Conservation (phyloP, 2,797 vertebrate genomes). For the Darevskia nairensis region DNA sequence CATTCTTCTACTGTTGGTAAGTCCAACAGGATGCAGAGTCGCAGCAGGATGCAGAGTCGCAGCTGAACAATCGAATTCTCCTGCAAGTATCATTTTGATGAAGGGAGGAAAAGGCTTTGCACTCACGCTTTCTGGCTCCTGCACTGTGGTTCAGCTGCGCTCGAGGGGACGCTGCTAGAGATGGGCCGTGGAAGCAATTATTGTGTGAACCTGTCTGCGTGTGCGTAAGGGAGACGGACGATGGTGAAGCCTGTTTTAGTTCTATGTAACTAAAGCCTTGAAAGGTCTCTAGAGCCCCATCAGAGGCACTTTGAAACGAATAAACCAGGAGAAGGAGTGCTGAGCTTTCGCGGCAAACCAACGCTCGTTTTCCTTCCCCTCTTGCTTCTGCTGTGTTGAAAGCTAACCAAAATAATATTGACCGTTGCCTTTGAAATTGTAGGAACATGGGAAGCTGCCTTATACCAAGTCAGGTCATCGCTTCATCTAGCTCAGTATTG, state of each 20-base stretch:
- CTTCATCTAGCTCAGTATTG: no score
- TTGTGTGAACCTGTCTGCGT: conserved; percentile 45
- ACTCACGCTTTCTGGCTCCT: conserved; percentile 37
- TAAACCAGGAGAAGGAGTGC: not conserved
- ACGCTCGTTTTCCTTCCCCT: no score
- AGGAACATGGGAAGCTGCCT: no score
- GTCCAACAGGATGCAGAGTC: no score
- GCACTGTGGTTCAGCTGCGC: conserved; percentile 68
- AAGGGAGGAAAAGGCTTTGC: not conserved
- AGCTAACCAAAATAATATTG: not conserved
- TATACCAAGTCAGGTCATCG: no score
- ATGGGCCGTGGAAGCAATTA: conserved; percentile 25
- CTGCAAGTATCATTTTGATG: not conserved
- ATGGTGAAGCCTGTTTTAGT: conserved; percentile 60
- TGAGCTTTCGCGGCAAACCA: not conserved
- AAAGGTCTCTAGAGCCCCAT: conserved; percentile 65
- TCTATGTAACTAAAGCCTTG: conserved; percentile 63
- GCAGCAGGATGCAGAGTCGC: no score
- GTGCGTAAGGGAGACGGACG: conserved; percentile 44
- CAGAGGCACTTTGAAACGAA: conserved; percentile 59
- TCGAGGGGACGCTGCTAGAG: not conserved
- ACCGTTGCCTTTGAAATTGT: no score
- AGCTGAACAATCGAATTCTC: no score
- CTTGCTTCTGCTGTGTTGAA: not conserved
- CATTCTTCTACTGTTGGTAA: no score